These are phyloP conservation scores for Platycercus adscitus DNA, from an alignment of 2,113 vertebrate genomes.

Conservation along the genomic window DNA sequence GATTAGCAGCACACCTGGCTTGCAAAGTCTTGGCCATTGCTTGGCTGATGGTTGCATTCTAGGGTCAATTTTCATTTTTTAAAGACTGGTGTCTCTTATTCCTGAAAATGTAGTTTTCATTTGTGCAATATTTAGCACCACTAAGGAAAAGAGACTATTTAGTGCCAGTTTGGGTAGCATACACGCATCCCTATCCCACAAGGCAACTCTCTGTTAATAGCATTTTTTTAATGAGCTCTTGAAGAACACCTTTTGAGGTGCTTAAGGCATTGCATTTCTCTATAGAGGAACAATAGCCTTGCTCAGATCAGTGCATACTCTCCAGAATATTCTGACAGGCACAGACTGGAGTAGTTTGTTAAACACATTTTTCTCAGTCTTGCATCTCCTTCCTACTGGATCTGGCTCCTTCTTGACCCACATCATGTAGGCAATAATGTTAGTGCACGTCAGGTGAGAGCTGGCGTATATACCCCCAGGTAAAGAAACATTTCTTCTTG, in stretches of 20 bases:
- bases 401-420: background rate
- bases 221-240: background rate
- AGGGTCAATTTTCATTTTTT: background rate
- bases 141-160: background rate
- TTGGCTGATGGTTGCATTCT: background rate
- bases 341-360: background rate
- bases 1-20: background rate
- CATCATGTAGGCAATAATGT: background rate
- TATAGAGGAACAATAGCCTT: background rate
- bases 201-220: background rate
- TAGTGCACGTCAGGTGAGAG: accelerated
- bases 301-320: background rate
- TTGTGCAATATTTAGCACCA: background rate
- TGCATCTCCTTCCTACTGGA: background rate
- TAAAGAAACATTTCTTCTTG: background rate
- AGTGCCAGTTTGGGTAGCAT: background rate
- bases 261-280: background rate
- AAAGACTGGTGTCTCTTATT: background rate
- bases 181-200: accelerated
- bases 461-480: background rate
- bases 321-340: background rate
- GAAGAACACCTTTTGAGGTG: background rate
- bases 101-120: background rate
- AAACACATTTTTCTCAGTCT: background rate
- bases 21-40: background rate